Evolutionary conservation across 2,113 vertebrate species (phyloP).

Genomic region (Alethe castanea): DNA sequence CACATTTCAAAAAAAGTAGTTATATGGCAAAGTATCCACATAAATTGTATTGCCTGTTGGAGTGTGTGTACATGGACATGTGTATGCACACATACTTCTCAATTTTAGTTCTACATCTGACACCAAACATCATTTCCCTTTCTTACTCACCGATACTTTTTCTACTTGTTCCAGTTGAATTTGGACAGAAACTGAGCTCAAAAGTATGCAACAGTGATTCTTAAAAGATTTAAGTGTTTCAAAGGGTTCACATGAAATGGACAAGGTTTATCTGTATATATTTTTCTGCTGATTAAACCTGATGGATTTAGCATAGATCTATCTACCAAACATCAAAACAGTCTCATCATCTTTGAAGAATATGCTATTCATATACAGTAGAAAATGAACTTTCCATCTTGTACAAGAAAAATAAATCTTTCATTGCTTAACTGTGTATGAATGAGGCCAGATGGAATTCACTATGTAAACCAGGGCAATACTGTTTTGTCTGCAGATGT

Average conservation of each 20-base stretch:
- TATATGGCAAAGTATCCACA: neutral
- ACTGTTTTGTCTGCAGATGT: neutral
- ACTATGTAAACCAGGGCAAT: neutral
- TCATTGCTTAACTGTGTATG: neutral
- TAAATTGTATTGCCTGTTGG: neutral
- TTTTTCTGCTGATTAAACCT: neutral
- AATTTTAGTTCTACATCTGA: neutral
- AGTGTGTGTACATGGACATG: accelerated
- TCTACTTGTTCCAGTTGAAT: neutral
- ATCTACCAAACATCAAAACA: neutral
- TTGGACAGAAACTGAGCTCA: neutral
- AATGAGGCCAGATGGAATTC: constrained; percentile 6
- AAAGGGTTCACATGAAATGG: neutral
- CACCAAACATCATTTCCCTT: neutral
- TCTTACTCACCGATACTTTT: neutral
- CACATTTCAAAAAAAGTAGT: neutral
- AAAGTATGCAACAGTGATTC: neutral
- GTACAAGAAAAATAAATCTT: constrained; percentile 1
- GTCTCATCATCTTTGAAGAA: neutral
- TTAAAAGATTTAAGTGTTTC: neutral
- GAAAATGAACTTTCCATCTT: constrained; percentile 6
- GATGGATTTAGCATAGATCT: neutral
- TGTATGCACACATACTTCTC: neutral
- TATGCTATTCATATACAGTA: neutral
- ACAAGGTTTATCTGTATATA: neutral